Percentiles rank a stretch among this genome's conserved stretches.
phyloP scores from a whole-genome alignment of 2,797 vertebrate species.

The Clamator glandarius region DNA sequence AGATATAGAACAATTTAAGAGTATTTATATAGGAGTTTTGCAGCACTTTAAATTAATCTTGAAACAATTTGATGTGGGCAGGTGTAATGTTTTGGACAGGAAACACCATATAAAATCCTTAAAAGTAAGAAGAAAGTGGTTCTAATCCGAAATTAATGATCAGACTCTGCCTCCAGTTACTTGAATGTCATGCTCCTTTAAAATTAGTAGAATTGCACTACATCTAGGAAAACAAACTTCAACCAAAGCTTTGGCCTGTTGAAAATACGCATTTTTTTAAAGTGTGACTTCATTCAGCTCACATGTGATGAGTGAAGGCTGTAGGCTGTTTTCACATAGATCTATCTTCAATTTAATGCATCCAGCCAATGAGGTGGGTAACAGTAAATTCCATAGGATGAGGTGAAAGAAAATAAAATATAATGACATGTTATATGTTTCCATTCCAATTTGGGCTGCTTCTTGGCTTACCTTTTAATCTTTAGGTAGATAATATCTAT shows the following conservation, averaged over 20 bases:
- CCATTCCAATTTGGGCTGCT: not conserved
- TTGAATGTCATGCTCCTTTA: not conserved
- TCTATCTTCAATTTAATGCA: not conserved
- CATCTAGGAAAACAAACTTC: not conserved
- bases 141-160: conserved; percentile 19
- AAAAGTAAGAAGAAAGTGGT: conserved; percentile 21
- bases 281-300: not conserved
- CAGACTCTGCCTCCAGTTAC: not conserved
- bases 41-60: conserved; percentile 2
- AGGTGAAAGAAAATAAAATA: not conserved
- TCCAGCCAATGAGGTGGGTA: not conserved
- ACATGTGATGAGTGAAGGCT: not conserved
- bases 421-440: not conserved
- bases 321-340: not conserved
- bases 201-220: not conserved
- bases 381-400: not conserved
- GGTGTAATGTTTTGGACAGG: not conserved
- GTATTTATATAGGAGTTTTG: not conserved
- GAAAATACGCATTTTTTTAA: not conserved
- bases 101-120: conserved; percentile 19
- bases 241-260: not conserved
- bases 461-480: not conserved
- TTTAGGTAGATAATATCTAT: not conserved
- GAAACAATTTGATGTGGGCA: conserved; percentile 21
- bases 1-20: conserved; percentile 34